These are phyloP conservation scores for Dynastes hyllus DNA, from an alignment of 2,888 invertebrate species.

Conservation along the genomic window DNA sequence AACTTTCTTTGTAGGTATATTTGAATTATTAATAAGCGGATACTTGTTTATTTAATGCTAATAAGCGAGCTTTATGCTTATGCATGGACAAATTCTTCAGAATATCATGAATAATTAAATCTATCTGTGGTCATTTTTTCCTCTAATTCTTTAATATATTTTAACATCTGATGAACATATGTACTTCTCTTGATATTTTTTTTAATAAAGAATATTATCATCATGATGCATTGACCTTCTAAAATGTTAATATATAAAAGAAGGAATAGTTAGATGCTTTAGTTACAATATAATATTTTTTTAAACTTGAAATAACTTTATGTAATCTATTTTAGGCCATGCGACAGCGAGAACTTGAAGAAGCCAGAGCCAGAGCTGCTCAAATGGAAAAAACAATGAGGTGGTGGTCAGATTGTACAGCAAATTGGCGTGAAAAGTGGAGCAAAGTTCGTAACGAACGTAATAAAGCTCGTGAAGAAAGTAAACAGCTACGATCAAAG, in stretches of 20 bases:
- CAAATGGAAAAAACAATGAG: conserved; percentile 99
- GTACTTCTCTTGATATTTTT: neutral
- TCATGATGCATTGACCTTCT: neutral
- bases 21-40: no score
- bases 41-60: no score
- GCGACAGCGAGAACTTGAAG: conserved; percentile 89
- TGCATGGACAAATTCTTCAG: no score
- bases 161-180: conserved; percentile 1
- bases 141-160: neutral
- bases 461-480: conserved; percentile 93
- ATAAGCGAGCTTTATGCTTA: no score
- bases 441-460: conserved; percentile 94
- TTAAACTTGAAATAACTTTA: no score
- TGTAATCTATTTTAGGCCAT: conserved; percentile 71
- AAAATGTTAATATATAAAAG: neutral
- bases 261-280: no score
- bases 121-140: no score
- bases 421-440: conserved; percentile 98
- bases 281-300: no score
- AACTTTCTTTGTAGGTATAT: no score
- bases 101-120: no score
- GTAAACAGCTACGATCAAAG: conserved; percentile 86
- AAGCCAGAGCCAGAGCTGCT: conserved; percentile 93
- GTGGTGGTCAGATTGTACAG: conserved; percentile 99
- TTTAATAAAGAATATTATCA: neutral